Conservation (phyloP, 53 echinoderm and acorn worm species). For the Mesocentrotus franciscanus region DNA sequence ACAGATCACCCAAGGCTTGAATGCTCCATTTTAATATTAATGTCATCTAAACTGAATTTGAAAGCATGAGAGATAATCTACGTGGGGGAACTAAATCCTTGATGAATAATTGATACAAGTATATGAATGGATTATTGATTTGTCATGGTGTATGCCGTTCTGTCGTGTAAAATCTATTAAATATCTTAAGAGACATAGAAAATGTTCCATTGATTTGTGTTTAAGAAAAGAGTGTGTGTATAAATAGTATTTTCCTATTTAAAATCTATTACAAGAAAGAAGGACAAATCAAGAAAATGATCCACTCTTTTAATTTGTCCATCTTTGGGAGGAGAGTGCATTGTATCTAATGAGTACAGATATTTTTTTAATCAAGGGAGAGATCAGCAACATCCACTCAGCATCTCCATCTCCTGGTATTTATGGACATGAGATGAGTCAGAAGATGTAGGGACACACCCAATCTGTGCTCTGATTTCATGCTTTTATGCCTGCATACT, state of each 20-base stretch:
- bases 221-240: background rate
- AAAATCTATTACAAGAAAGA: too few species aligned
- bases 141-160: background rate
- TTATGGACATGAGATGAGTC: background rate
- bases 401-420: background rate
- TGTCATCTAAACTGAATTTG: background rate
- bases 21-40: background rate
- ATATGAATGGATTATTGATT: constrained; percentile 36
- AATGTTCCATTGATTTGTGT: background rate
- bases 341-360: background rate
- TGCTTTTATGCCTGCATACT: background rate
- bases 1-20: background rate
- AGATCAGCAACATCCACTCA: background rate
- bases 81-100: constrained; percentile 3
- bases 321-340: background rate
- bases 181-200: background rate
- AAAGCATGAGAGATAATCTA: background rate
- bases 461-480: background rate
- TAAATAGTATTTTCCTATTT: background rate
- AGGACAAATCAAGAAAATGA: background rate
- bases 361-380: background rate
- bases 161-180: background rate
- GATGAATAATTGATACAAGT: constrained; percentile 17
- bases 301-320: background rate
- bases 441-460: background rate